Percentiles rank a stretch among this genome's conserved stretches.
Evolutionary conservation across 1,140 invertebrate species (phyloP).

Genomic region (Hetaerina americana): DNA sequence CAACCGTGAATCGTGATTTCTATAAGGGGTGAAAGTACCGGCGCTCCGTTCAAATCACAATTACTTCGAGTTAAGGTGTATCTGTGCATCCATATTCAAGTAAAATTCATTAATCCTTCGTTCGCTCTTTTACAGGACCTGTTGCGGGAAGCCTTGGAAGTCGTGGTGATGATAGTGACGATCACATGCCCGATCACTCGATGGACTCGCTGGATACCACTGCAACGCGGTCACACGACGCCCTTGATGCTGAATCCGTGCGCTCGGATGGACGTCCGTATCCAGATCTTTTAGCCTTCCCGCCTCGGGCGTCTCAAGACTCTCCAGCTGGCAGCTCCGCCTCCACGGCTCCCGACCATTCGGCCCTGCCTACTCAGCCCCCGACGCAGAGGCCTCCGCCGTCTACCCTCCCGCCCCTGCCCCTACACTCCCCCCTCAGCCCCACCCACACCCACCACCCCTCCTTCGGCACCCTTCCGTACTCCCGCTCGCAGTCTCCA

Average conservation of each 20-base stretch:
- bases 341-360: slow-evolving; percentile 56
- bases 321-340: slow-evolving; percentile 58
- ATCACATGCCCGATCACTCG: slow-evolving; percentile 7
- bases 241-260: slow-evolving; percentile 1
- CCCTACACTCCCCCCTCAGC: slow-evolving; percentile 12
- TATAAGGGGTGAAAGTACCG: no score
- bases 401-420: slow-evolving; percentile 19
- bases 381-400: slow-evolving; percentile 33
- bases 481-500: slow-evolving; percentile 56
- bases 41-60: no score
- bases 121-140: background rate
- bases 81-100: no score
- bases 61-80: no score
- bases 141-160: background rate
- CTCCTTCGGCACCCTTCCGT: slow-evolving; percentile 53
- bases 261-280: background rate
- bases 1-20: no score
- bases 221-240: slow-evolving; percentile 3
- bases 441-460: slow-evolving; percentile 21
- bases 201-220: slow-evolving; percentile 7
- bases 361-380: slow-evolving; percentile 37
- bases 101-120: no score
- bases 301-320: slow-evolving; percentile 44
- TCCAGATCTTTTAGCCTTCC: slow-evolving; percentile 71
- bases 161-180: slow-evolving; percentile 6